phyloP scores from a whole-genome alignment of 2,888 invertebrate genomes.

The Yponomeuta sedellus region DNA sequence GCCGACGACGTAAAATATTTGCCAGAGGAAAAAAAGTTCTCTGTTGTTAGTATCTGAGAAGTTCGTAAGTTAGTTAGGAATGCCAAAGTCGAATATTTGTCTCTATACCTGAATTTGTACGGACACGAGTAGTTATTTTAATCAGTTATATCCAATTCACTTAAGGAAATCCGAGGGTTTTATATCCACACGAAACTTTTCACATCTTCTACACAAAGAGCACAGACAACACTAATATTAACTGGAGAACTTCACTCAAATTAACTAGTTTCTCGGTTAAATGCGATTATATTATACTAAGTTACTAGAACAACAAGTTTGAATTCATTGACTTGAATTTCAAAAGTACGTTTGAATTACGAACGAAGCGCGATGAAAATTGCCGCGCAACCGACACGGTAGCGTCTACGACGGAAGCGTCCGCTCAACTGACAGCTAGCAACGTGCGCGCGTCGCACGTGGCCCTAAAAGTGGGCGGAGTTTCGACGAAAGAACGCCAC shows the following conservation, averaged over 20 bases:
- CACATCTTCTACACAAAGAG: conserved; percentile 3
- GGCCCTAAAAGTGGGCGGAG: conserved; percentile 56
- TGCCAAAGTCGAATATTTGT: conserved; percentile 19
- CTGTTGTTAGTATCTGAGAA: conserved; percentile 33
- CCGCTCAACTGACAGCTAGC: conserved; percentile 52
- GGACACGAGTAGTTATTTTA: conserved; percentile 23
- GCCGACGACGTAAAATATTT: conserved; percentile 33
- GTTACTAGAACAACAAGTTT: not conserved
- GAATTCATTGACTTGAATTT: not conserved
- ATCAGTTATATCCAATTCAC: conserved; percentile 5
- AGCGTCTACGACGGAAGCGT: conserved; percentile 26
- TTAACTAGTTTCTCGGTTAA: not conserved
- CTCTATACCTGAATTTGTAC: conserved; percentile 26
- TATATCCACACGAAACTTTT: conserved; percentile 3
- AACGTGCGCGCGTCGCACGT: conserved; percentile 72
- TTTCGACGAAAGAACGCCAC: conserved; percentile 31
- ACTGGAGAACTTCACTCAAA: not conserved
- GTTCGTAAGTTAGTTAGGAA: conserved; percentile 17
- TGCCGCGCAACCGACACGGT: not conserved
- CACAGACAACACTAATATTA: not conserved
- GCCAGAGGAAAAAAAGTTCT: conserved; percentile 30
- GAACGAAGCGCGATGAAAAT: not conserved
- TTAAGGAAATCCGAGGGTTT: conserved; percentile 12
- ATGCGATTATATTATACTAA: not conserved
- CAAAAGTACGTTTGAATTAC: conserved; percentile 8